Evolutionary conservation across 2,888 invertebrate genomes (phyloP), one percentile per base, ranked within the genome.

Genomic region (Sicus ferrugineus): DNA sequence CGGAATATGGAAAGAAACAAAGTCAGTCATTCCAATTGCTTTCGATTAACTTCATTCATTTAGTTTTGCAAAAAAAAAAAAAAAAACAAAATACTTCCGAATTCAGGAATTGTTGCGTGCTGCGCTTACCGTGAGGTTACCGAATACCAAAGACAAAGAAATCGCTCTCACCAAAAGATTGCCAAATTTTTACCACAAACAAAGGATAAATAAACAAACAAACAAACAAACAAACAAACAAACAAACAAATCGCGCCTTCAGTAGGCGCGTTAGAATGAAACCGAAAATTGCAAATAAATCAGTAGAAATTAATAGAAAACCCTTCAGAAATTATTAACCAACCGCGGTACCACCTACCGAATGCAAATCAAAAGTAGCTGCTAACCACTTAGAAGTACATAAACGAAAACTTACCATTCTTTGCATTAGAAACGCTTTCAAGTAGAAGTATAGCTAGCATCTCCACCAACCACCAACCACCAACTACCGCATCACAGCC

Each of bases 111-210:
- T n/a, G n/a, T n/a, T n/a, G n/a, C n/a, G n/a, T n/a, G n/a, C n/a
- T n/a, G n/a, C n/a, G n/a, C n/a, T n/a, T n/a, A n/a, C n/a, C n/a
- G n/a, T n/a, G n/a, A n/a, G n/a, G n/a, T n/a, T n/a, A n/a, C n/a
- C n/a, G n/a, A n/a, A n/a, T n/a, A n/a, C n/a, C n/a, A n/a, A n/a
- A n/a, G n/a, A n/a, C n/a, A n/a, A n/a, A n/a, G n/a, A n/a, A n/a
- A n/a, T n/a, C n/a, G n/a, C n/a, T n/a, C n/a, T n/a, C n/a, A 28
- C 28, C n/a, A 5, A 16, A 56, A 31, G 34, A 46, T 26, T 65
- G 65, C 65, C 65, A 65, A 65, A 65, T 65, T 65, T 65, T 65
- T 26, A 26, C 31, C n/a, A 28, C 5, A 42, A n/a, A n/a, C n/a
- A n/a, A n/a, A n/a, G n/a, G n/a, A n/a, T n/a, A n/a, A n/a, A n/a